Conservation (phyloP, 2,888 invertebrate genomes). For the Thymelicus acteon region DNA sequence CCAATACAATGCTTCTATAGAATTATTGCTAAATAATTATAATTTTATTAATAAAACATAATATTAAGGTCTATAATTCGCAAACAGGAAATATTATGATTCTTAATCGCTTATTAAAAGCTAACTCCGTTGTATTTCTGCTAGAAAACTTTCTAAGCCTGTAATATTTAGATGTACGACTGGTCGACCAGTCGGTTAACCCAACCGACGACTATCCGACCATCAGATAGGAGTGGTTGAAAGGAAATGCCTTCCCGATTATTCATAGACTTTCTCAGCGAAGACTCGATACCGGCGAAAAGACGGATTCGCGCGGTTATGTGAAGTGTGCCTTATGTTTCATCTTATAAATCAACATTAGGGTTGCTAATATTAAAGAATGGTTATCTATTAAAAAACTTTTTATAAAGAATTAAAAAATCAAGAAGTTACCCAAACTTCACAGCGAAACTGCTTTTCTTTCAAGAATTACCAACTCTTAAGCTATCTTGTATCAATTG, state of each 20-base stretch:
- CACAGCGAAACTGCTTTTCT: too few relatives aligned
- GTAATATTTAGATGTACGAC: conserved; percentile 42
- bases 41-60: neutral
- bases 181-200: conserved; percentile 9
- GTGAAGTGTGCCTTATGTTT: conserved; percentile 10
- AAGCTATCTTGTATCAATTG: too few relatives aligned
- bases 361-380: neutral
- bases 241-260: conserved; percentile 64
- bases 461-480: too few relatives aligned
- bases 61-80: neutral
- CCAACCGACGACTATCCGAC: conserved; percentile 22
- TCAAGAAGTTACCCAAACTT: too few relatives aligned
- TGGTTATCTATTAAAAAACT: too few relatives aligned
- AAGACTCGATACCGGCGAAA: conserved; percentile 30
- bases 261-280: conserved; percentile 63
- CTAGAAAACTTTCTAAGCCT: conserved; percentile 36
- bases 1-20: too few relatives aligned
- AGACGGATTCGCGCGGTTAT: neutral
- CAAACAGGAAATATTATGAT: neutral
- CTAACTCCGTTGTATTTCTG: neutral
- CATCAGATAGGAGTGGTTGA: conserved; percentile 51
- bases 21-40: too few relatives aligned
- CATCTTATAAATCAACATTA: conserved; percentile 3
- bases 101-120: neutral
- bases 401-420: too few relatives aligned